Conservation (phyloP, 2,797 vertebrate species). For the Mergus octosetaceus region DNA sequence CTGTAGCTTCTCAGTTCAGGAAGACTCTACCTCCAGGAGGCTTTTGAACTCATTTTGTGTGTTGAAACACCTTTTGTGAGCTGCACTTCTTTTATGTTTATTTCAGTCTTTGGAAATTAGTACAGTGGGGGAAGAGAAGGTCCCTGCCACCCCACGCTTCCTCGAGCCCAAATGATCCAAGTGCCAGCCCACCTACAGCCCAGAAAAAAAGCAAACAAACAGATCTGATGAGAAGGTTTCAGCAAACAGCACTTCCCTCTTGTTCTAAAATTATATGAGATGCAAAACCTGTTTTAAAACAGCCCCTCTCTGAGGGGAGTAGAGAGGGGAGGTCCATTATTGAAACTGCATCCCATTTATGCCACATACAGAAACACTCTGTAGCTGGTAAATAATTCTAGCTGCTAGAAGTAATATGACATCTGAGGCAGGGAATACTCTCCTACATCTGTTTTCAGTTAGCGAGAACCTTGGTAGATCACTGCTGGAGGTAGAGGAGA, state of each 20-base stretch:
- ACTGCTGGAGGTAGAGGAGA: conserved; percentile 24
- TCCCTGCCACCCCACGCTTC: conserved; percentile 19
- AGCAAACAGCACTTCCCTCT: neutral
- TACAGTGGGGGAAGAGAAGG: neutral
- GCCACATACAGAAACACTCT: neutral
- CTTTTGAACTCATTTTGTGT: neutral
- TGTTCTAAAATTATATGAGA: conserved; percentile 39
- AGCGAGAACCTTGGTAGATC: neutral
- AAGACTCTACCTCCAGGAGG: neutral
- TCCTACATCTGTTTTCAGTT: conserved; percentile 40
- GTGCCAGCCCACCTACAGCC: conserved; percentile 25
- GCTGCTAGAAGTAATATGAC: conserved; percentile 45
- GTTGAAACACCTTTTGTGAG: conserved; percentile 14
- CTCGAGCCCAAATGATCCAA: neutral
- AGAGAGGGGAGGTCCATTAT: neutral
- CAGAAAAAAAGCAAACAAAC: conserved; percentile 38
- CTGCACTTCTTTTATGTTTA: conserved; percentile 7
- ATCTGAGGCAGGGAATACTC: conserved; percentile 41
- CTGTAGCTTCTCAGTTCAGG: neutral
- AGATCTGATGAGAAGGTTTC: conserved; percentile 36
- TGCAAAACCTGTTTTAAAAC: neutral
- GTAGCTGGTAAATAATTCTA: conserved; percentile 38
- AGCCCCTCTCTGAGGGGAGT: neutral
- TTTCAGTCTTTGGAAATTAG: conserved; percentile 10
- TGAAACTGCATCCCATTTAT: conserved; percentile 3